Evolutionary conservation across 2,888 invertebrate genomes (phyloP), one percentile per base, ranked within the genome.

Genomic region (Lepidocyrtinus sp.): DNA sequence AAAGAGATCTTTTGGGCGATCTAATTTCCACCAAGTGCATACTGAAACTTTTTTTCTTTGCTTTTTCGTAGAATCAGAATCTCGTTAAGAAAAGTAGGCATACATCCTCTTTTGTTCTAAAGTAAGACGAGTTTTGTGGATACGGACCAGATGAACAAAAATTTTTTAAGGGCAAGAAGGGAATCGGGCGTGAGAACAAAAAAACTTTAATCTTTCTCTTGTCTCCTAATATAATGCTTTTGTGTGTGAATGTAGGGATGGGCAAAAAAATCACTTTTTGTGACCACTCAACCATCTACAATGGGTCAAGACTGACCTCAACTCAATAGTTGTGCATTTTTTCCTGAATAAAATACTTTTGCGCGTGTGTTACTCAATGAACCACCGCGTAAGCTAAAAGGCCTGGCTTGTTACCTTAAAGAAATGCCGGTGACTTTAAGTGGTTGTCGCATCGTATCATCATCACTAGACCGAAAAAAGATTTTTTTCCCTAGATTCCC

Each of bases 291-390:
- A 79, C 73, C 78, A 59, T 50, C 74, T 75, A 75, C 74, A 75
- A 75, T 79, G 63, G 78, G 73, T 67, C 73, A 79, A 55, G 59
- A 27, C 63, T 79, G 73, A 79, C 78, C 78, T 79, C 78, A 79
- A 79, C 78, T 75, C 67, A 9, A 68, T 72, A 24, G 59, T n/a
- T n/a, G 17, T 68, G 55, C 69, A 68, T 69, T 73, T 73, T 70
- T 73, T 59, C 17, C 22, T 59, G 55, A 67, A 36, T 7, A 36
- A 36, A n/a, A n/a, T n/a, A 55, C n/a, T 55, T n/a, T n/a, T n/a
- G n/a, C 55, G 55, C 55, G n/a, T 12, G 55, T 55, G 55, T 19
- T 19, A 26, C 9, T 1, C n/a, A 55, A 77, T 27, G 65, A 17
- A 55, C 55, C 12, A 55, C 22, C n/a, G n/a, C n/a, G n/a, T n/a